Conservation (phyloP, 2,888 invertebrate genomes). For the Apotomis capreana region DNA sequence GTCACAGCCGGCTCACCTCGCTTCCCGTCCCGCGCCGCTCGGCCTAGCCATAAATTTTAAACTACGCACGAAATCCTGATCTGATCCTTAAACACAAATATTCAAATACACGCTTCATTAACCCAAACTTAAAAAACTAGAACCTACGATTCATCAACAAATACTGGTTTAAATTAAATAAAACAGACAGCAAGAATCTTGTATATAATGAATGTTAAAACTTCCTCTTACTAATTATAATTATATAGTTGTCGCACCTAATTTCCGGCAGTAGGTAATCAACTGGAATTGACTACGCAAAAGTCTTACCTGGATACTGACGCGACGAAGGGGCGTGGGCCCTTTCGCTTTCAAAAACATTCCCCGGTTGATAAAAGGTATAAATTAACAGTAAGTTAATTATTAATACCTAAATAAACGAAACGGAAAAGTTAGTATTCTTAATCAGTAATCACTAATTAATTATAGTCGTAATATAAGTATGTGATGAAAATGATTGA, state of each 20-base stretch:
- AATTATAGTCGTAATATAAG: neutral
- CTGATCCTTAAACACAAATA: neutral
- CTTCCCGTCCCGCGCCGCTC: conserved; percentile 16
- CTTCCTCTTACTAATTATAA: conserved; percentile 12
- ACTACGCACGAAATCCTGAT: neutral
- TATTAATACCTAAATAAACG: no score
- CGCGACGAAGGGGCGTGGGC: conserved; percentile 21
- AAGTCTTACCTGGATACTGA: neutral
- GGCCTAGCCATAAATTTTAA: conserved; percentile 2
- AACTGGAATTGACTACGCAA: neutral
- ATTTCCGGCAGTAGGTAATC: conserved; percentile 23
- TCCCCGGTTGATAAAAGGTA: neutral
- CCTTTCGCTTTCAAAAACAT: conserved; percentile 42
- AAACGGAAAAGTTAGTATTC: no score
- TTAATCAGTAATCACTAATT: no score
- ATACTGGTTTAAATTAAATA: neutral
- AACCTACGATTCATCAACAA: neutral
- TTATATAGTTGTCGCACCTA: conserved; percentile 12
- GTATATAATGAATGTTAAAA: neutral
- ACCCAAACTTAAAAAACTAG: no score
- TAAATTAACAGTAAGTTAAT: neutral
- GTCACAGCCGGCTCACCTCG: conserved; percentile 42
- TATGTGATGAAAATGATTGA: conserved; percentile 17
- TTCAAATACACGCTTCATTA: neutral
- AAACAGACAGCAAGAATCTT: neutral